phyloP scores from a whole-genome alignment of 1,140 invertebrate genomes.

The Lepidotrigona ventralis region DNA sequence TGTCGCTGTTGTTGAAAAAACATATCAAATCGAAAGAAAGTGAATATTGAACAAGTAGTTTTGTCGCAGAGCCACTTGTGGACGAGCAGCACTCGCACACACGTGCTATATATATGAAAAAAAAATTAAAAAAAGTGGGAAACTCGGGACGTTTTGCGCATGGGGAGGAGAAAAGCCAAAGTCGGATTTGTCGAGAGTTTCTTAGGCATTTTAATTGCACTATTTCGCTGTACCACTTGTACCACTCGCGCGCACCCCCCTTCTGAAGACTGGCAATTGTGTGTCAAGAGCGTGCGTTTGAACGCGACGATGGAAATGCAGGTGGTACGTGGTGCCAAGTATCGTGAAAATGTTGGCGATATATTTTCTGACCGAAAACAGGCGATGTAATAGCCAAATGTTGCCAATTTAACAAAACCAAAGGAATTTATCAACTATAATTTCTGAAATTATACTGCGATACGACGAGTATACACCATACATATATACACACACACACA shows the following conservation, averaged over 20 bases:
- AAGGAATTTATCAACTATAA: background rate
- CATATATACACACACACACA: background rate
- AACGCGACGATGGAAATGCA: background rate
- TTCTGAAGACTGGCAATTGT: conserved; percentile 26
- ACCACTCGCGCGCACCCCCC: conserved; percentile 15
- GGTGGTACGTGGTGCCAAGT: background rate
- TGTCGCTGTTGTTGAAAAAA: background rate
- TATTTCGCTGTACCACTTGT: conserved; percentile 15
- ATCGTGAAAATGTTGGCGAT: background rate
- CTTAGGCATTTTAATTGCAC: conserved; percentile 38
- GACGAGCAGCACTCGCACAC: background rate
- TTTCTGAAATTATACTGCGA: background rate
- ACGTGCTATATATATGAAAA: too few species aligned
- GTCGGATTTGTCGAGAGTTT: conserved; percentile 24
- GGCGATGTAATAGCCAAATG: too few species aligned
- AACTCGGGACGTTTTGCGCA: background rate
- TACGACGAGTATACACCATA: background rate
- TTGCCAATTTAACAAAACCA: background rate
- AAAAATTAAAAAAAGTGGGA: background rate
- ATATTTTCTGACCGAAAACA: background rate
- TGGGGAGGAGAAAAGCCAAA: conserved; percentile 4
- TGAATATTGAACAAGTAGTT: conserved; percentile 15
- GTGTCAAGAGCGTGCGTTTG: conserved; percentile 36
- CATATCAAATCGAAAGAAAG: background rate
- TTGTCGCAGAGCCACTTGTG: background rate